phyloP scores from a whole-genome alignment of 37 sponge, comb jelly and placozoan species.

The Amphimedon queenslandica region DNA sequence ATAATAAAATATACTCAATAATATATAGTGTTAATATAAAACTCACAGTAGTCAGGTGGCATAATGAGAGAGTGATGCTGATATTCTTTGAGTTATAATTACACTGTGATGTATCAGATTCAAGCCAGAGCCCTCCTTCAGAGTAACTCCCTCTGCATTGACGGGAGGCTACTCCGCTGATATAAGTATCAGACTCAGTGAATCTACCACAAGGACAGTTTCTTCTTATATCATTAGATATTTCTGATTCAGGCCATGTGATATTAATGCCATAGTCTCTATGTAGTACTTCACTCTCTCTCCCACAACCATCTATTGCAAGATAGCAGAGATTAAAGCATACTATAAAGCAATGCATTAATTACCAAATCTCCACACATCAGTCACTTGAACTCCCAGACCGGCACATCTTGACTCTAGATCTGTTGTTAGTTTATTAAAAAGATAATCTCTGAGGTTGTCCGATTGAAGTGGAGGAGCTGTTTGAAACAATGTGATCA shows the following conservation, averaged over 20 bases:
- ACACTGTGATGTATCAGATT: background rate
- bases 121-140: background rate
- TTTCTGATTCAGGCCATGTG: conserved; percentile 1
- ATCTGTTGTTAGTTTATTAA: background rate
- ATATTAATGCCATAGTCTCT: background rate
- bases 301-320: background rate
- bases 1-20: too few species aligned
- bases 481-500: background rate
- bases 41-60: background rate
- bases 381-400: background rate
- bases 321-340: background rate
- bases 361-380: background rate
- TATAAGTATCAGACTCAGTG: background rate
- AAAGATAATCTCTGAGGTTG: background rate
- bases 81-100: background rate
- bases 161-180: background rate
- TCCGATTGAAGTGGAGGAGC: background rate
- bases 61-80: background rate
- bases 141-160: background rate
- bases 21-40: background rate
- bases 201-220: conserved; percentile 3
- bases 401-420: background rate
- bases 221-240: background rate
- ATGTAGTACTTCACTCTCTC: background rate
- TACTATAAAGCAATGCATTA: background rate